These are phyloP conservation scores for Ypsolopha sequella DNA, from an alignment of 2,888 invertebrate genomes.

Conservation along the genomic window DNA sequence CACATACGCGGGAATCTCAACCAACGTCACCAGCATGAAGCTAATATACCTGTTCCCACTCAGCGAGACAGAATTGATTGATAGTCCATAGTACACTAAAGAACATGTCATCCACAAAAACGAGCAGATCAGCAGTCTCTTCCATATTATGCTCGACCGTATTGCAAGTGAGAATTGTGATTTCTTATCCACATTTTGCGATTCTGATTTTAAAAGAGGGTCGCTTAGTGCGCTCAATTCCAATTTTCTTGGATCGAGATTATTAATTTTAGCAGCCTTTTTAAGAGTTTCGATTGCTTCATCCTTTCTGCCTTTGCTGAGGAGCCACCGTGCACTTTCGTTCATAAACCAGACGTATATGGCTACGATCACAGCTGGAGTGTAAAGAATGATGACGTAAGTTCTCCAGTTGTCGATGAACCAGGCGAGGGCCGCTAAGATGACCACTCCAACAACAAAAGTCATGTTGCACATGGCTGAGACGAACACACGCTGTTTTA, in stretches of 20 bases:
- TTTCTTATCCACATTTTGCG: conserved; percentile 39
- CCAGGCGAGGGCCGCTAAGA: conserved; percentile 80
- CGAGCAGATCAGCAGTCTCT: conserved; percentile 75
- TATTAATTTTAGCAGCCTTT: conserved; percentile 76
- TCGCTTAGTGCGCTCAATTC: conserved; percentile 56
- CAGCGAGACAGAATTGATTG: conserved; percentile 81
- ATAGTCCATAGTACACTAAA: conserved; percentile 84
- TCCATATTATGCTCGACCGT: conserved; percentile 67
- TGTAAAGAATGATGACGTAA: conserved; percentile 76
- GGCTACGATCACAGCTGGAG: conserved; percentile 76
- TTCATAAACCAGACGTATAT: conserved; percentile 81
- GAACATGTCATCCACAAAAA: conserved; percentile 85
- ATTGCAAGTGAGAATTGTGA: conserved; percentile 63
- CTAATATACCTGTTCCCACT: conserved; percentile 82
- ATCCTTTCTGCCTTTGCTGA: conserved; percentile 76
- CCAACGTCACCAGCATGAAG: conserved; percentile 74
- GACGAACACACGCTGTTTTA: conserved; percentile 79
- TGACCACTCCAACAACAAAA: conserved; percentile 81
- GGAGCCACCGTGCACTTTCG: conserved; percentile 83
- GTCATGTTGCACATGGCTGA: conserved; percentile 81
- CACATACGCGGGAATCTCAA: conserved; percentile 82
- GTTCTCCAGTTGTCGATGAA: conserved; percentile 79
- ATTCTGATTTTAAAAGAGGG: conserved; percentile 40
- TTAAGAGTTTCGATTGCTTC: conserved; percentile 75
- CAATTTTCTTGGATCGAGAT: conserved; percentile 55